These are phyloP conservation scores for Rhopalosiphum nymphaeae DNA, from an alignment of 2,888 invertebrate genomes.

Conservation along the genomic window DNA sequence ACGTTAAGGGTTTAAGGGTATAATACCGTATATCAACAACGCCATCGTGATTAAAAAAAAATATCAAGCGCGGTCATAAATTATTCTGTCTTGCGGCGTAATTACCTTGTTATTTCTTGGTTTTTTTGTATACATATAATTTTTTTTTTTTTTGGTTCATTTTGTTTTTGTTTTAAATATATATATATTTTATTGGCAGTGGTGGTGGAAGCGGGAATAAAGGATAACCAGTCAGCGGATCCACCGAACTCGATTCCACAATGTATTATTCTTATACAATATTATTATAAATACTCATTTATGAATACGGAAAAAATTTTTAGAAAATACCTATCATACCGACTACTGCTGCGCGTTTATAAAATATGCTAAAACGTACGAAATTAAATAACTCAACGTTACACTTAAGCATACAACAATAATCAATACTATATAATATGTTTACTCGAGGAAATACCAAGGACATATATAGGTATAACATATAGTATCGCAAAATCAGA, in stretches of 20 bases:
- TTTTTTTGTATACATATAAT: background rate
- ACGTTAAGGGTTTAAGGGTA: conserved; percentile 46
- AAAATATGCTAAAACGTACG: background rate
- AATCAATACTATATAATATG: no score
- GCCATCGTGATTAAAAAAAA: conserved; percentile 29
- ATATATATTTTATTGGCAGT: background rate
- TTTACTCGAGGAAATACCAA: no score
- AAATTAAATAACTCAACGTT: background rate
- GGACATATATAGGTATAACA: no score
- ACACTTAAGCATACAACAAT: no score
- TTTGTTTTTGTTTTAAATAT: conserved; percentile 6
- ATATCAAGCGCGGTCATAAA: conserved; percentile 21
- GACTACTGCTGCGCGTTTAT: background rate
- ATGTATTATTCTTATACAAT: background rate
- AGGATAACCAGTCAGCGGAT: background rate
- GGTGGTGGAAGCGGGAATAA: background rate
- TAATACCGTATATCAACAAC: conserved; percentile 25
- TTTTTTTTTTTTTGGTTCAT: background rate
- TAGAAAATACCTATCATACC: background rate
- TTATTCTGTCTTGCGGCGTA: conserved; percentile 32
- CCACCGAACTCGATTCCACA: background rate
- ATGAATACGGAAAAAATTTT: background rate
- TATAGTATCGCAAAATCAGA: no score
- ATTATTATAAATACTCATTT: background rate
- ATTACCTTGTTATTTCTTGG: conserved; percentile 31